Evolutionary conservation across 2,113 vertebrate species (phyloP).

Genomic region (Pongo abelii): DNA sequence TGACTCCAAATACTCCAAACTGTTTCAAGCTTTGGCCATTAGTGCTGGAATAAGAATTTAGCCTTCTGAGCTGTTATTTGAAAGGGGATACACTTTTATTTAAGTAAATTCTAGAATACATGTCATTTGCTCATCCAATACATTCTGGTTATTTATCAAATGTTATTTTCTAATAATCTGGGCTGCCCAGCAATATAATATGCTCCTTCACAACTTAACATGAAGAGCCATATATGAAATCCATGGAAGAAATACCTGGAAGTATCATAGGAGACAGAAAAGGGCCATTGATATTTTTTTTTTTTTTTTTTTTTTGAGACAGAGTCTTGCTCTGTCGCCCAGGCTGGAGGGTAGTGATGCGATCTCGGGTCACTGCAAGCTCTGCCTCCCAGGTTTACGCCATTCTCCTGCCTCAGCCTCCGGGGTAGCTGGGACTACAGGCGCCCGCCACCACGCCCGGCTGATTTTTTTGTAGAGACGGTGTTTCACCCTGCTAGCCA

Average conservation of each 20-base stretch:
- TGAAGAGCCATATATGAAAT: not conserved
- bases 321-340: too few relatives aligned
- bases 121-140: not conserved
- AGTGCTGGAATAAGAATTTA: not conserved
- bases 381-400: too few relatives aligned
- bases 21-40: not conserved
- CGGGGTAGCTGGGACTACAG: too few relatives aligned
- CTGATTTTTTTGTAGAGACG: too few relatives aligned
- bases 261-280: not conserved
- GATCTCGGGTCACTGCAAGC: too few relatives aligned
- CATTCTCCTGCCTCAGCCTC: too few relatives aligned
- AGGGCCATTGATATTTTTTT: not conserved
- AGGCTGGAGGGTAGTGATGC: too few relatives aligned
- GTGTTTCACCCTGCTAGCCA: too few relatives aligned
- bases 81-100: not conserved
- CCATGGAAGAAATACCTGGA: not conserved
- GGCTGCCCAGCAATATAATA: not conserved
- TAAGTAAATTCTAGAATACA: not conserved
- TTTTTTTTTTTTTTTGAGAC: too few relatives aligned
- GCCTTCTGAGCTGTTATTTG: not conserved
- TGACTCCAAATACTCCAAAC: constrained; percentile 17
- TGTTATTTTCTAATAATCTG: not conserved
- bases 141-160: not conserved
- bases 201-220: not conserved
- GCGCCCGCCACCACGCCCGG: too few relatives aligned